Evolutionary conservation across 1,140 invertebrate genomes (phyloP), one percentile per base, ranked within the genome.

Genomic region (Orius insidiosus): DNA sequence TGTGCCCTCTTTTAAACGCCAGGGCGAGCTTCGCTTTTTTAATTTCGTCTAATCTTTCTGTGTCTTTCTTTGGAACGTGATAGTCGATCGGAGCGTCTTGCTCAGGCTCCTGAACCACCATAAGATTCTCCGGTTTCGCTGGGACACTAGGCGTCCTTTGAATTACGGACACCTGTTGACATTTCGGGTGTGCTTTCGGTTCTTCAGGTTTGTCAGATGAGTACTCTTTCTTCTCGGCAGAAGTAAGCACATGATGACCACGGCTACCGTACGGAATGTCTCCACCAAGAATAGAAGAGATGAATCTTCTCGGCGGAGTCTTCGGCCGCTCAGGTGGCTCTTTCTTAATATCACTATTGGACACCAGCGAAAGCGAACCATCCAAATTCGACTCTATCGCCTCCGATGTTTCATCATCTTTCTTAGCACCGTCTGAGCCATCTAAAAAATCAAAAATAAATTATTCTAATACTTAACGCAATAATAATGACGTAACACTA

Each of bases 71-170:
- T 11, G 82, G 82, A 46, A 88, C 80, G 53, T 80, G 82, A 60
- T 88, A 88, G 57, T 88, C 81, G 43, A 88, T 86, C 0, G 85
- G 84, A 52, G 85, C 81, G 38, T 86, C 83, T 63, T 87, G 76
- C 54, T 68, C 68, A 0, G 70, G 70, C 50, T n/a, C n/a, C 40
- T 60, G 61, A 5, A 58, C 59, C 8, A 61, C 58, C 19, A 63
- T 52, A 44, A 38, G 40, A n/a, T 31, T 35, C 60, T 60, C 39
- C 61, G 61, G 11, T 59, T 53, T 47, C 8, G 43, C n/a, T 18
- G 46, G 47, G 14, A 47, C 33, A 6, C 74, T 68, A 13, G 81
- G 83, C 14, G 81, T 82, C 58, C 82, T 72, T 56, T 85, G 82
- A 47, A 85, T 88, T 4, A 86, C 83, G 31, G 81, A 85, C 1